Evolutionary conservation across 2,888 invertebrate genomes (phyloP).

Genomic region (Griposia aprilina): DNA sequence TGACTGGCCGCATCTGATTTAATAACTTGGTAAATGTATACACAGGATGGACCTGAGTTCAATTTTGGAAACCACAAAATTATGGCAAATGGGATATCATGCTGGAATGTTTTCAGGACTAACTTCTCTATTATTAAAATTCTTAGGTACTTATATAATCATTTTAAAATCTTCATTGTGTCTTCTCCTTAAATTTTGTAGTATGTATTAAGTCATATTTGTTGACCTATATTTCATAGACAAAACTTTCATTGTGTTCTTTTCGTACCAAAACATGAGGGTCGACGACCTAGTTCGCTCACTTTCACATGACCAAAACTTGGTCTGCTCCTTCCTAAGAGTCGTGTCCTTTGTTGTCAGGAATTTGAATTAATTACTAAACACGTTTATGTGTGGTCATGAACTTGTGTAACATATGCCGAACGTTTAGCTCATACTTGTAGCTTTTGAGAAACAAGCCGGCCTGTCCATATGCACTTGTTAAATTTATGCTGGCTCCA

Average conservation of each 20-base stretch:
- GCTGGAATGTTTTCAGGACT: neutral
- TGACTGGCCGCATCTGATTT: neutral
- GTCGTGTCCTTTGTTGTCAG: constrained; percentile 48
- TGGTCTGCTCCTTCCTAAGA: constrained; percentile 40
- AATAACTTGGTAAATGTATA: neutral
- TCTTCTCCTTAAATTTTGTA: neutral
- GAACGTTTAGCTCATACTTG: constrained; percentile 26
- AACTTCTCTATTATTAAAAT: neutral
- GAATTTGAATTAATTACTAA: constrained; percentile 55
- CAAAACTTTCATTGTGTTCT: constrained; percentile 40
- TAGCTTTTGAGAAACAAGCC: constrained; percentile 26
- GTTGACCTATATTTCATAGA: neutral
- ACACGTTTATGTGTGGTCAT: constrained; percentile 60
- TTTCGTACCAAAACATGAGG: constrained; percentile 39
- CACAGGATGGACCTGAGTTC: too few species aligned
- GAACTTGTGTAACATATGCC: constrained; percentile 35
- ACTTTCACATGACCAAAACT: constrained; percentile 51
- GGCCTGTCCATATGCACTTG: constrained; percentile 3
- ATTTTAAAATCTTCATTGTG: neutral
- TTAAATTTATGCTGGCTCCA: neutral
- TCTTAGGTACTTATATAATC: neutral
- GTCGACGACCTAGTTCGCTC: constrained; percentile 47
- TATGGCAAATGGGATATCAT: neutral
- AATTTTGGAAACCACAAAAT: neutral
- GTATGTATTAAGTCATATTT: neutral